These are phyloP conservation scores for Forbesichthys papilliferus DNA, from an alignment of 2,113 vertebrate genomes.

Conservation along the genomic window DNA sequence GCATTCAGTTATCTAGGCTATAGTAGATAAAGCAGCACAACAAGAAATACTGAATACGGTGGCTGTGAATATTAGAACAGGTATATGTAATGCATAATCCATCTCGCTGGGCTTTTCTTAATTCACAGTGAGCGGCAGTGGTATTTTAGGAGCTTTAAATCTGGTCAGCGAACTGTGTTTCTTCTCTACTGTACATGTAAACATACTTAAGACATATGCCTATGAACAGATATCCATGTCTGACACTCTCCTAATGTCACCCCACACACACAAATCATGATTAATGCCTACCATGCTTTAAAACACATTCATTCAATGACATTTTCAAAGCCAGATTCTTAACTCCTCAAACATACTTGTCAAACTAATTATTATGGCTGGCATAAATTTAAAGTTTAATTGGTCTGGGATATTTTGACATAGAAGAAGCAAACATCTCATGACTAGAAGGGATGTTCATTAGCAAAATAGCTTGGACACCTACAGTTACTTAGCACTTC, in stretches of 20 bases:
- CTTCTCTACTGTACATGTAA: too few species aligned
- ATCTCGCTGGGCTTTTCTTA: not conserved
- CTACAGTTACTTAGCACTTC: not conserved
- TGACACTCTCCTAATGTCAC: too few species aligned
- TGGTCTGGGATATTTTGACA: conserved; percentile 13
- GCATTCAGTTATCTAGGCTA: not conserved
- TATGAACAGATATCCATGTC: too few species aligned
- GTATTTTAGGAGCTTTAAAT: not conserved
- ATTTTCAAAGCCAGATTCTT: not conserved
- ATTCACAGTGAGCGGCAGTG: conserved; percentile 18
- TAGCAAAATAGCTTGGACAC: conserved; percentile 12
- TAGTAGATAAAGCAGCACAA: conserved; percentile 2
- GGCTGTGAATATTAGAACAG: conserved; percentile 11
- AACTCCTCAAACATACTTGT: not conserved
- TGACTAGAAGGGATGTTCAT: conserved; percentile 28
- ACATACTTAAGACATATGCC: too few species aligned
- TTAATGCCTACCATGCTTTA: not conserved
- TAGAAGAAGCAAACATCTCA: conserved; percentile 21
- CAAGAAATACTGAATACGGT: conserved; percentile 21
- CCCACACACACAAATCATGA: too few species aligned
- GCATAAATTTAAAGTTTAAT: not conserved
- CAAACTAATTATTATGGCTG: conserved; percentile 6
- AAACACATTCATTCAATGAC: not conserved
- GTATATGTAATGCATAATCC: conserved; percentile 17
- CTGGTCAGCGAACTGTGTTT: not conserved